A percentile compares a stretch with the other conserved stretches of the same genome.
These are phyloP conservation scores for Coelogynopora nodosa DNA, from an alignment of 2,888 invertebrate species.

Conservation along the genomic window DNA sequence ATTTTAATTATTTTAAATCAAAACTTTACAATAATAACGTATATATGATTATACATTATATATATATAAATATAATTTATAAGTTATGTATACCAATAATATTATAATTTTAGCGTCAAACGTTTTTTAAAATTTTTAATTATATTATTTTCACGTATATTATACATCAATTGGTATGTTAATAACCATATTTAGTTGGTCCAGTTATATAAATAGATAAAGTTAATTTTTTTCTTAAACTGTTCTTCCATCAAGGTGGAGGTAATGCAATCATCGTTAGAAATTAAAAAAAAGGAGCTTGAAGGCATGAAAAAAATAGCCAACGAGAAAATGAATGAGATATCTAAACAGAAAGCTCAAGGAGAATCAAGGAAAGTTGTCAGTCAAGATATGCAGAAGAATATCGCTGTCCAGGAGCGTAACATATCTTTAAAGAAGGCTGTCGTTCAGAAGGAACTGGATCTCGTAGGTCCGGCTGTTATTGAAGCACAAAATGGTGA, in stretches of 20 bases:
- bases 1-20: too few species aligned
- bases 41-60: too few species aligned
- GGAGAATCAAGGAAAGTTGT: slow-evolving; percentile 98
- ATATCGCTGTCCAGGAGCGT: slow-evolving; percentile 74
- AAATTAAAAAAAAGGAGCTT: slow-evolving; percentile 76
- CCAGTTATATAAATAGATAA: too few species aligned
- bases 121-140: too few species aligned
- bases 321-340: slow-evolving; percentile 94
- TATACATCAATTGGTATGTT: too few species aligned
- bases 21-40: too few species aligned
- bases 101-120: too few species aligned
- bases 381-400: slow-evolving; percentile 90
- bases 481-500: slow-evolving; percentile 87
- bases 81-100: too few species aligned
- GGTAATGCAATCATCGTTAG: slow-evolving; percentile 96
- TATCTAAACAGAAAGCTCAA: slow-evolving; percentile 93
- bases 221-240: too few species aligned
- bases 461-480: slow-evolving; percentile 95
- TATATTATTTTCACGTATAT: too few species aligned
- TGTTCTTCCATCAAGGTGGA: slow-evolving; percentile 76
- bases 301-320: slow-evolving; percentile 97
- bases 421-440: slow-evolving; percentile 87
- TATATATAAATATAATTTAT: too few species aligned
- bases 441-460: slow-evolving; percentile 90
- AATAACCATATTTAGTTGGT: too few species aligned